phyloP scores from a whole-genome alignment of 2,113 vertebrate species.

The Leptobrachium ailaonicum region DNA sequence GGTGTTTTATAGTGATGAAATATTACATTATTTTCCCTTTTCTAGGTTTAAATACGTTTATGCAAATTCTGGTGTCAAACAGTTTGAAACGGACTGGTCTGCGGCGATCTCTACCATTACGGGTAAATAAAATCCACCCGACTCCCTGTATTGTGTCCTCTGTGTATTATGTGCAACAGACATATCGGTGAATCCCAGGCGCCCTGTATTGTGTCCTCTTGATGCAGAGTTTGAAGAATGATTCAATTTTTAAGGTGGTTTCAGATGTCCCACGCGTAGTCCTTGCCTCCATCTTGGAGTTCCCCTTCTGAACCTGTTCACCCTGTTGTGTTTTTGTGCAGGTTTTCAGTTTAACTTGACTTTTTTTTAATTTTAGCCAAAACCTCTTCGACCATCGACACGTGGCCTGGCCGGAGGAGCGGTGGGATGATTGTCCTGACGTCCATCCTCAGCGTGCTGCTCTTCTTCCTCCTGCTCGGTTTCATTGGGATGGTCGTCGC shows the following conservation, averaged over 20 bases:
- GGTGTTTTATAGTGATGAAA: too few relatives aligned
- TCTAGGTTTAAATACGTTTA: constrained; percentile 67
- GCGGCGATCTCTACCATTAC: constrained; percentile 58
- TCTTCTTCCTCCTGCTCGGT: constrained; percentile 60
- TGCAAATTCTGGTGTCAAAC: constrained; percentile 44
- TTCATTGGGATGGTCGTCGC: constrained; percentile 51
- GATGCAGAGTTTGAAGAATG: too few relatives aligned
- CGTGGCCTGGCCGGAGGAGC: constrained; percentile 61
- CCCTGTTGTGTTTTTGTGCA: too few relatives aligned
- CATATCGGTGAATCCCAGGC: not conserved
- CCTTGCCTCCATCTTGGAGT: not conserved
- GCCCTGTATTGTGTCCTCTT: too few relatives aligned
- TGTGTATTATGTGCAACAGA: not conserved
- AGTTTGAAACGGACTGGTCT: constrained; percentile 65
- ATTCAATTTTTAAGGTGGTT: too few relatives aligned
- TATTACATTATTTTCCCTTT: not conserved
- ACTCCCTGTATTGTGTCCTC: too few relatives aligned
- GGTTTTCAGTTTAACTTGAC: not conserved
- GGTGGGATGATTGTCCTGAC: constrained; percentile 68
- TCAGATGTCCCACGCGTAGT: not conserved
- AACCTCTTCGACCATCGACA: constrained; percentile 54
- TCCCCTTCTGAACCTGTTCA: too few relatives aligned
- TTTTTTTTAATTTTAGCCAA: constrained; percentile 48
- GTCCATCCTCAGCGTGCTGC: constrained; percentile 61
- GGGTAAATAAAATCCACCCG: constrained; percentile 53